A percentile compares a stretch with the other conserved stretches of the same genome.
phyloP scores from a whole-genome alignment of 2,113 vertebrate genomes.

The Accipiter cooperii region DNA sequence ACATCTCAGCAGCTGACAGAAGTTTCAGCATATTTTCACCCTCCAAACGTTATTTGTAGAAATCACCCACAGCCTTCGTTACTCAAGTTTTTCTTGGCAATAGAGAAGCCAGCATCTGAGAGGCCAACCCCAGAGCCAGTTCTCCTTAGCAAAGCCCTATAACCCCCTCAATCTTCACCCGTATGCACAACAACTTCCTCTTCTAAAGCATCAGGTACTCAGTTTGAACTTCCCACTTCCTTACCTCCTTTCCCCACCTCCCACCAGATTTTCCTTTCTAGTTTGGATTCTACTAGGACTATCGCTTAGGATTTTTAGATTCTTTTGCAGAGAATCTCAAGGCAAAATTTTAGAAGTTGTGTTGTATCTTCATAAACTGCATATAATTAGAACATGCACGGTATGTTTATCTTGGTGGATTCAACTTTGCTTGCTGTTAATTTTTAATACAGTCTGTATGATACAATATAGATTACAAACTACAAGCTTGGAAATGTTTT shows the following conservation, averaged over 20 bases:
- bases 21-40: neutral
- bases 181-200: too few relatives aligned
- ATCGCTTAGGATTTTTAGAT: neutral
- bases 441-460: neutral
- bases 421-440: neutral
- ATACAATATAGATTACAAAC: neutral
- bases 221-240: neutral
- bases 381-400: neutral
- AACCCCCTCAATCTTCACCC: neutral
- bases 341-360: neutral
- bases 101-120: neutral
- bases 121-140: neutral
- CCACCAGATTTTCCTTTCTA: neutral
- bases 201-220: neutral
- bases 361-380: neutral
- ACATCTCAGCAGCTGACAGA: neutral
- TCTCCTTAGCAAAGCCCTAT: neutral
- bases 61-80: neutral
- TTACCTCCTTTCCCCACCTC: neutral
- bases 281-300: neutral
- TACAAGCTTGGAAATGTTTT: neutral
- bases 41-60: neutral
- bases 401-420: neutral
- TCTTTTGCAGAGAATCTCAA: neutral
- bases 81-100: neutral